Base-by-base conservation (phyloP, 2,797 vertebrate genomes). In the Champsocephalus gunnari region DNA sequence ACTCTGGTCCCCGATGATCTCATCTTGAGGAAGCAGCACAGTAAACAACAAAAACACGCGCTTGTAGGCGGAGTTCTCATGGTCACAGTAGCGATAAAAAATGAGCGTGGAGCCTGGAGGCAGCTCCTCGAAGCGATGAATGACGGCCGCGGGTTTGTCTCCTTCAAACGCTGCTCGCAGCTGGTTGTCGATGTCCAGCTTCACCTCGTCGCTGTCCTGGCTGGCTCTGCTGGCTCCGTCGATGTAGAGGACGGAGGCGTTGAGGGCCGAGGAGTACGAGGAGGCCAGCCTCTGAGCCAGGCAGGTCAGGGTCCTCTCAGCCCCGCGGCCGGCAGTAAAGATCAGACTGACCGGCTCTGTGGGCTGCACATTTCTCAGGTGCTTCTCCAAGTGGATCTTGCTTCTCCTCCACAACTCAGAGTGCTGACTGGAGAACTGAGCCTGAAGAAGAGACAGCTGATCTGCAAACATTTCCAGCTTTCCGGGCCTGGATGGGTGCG, bases 71-170 rank as follows among this genome's bases (percentile, higher is more conserved):
- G 98, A 95, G 0, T 89, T 97, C 87, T 98, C 96, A 0, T 99
- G 97, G 88, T 99, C 98, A 0, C 98, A 99, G 85, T 99, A 99
- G 76, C 97, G 98, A 84, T 99, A 99, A 87, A 99, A 99, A 84
- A 99, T 99, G 50, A 99, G 92, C 0, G 97, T 96, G 82, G 97
- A 95, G 32, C 94, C 95, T 0, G 97, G 95, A 0, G 97, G 97
- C 51, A 99, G 92, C 75, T 95, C 92, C 57, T 98, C 97, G 0
- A 99, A 95, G 62, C 66, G 95, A 44, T 98, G 96, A 12, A 99
- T 83, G 47, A 99, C 95, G 0, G 96, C 97, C 4, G 91, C 96
- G 0, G 91, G 93, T 74, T 66, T 73, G 58, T 93, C 94, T 0
- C 90, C 92, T 16, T 87, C 81, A 77, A 99, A 99, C 0, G 96